Base-by-base conservation (phyloP, 1,140 invertebrate species). In the Samia ricini region DNA sequence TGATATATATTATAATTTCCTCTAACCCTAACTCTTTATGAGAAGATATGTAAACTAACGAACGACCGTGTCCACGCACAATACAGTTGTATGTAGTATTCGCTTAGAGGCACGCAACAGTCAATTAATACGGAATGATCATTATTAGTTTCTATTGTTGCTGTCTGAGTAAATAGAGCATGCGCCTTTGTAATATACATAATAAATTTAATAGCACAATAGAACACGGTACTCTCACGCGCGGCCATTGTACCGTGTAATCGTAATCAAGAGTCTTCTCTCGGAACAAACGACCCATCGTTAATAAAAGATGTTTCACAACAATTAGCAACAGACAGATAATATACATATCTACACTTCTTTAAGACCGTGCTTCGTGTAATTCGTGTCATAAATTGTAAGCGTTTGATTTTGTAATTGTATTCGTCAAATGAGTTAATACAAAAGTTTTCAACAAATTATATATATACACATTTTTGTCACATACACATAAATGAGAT, bases 91-190 rank as follows among this genome's bases (percentile, higher is more conserved):
- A n/a, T 77, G 69, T 70, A 71, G 64, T 69, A 65, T 69, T 72
- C 48, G 60, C 61, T 61, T 50, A 60, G n/a, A n/a, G 63, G 72
- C 77, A 79, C 69, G 74, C 76, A 77, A 77, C 71, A 69, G 63
- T 71, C 69, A 82, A 81, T 83, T 87, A 85, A 83, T 81, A 74
- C 66, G 76, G 68, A 84, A 79, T 77, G 69, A 83, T 79, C 76
- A 73, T 81, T 85, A 85, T 84, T 85, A 81, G 75, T 88, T 87
- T 85, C 84, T 83, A 84, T 83, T 83, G 78, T 87, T 79, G 75
- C 76, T 75, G 70, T 60, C 64, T 66, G 71, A 71, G 73, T 85
- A 85, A 87, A 85, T 89, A 85, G 84, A 85, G 81, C 84, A 76
- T 79, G 76, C 77, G 69, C 57, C 64, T 56, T 64, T 79, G 77